Percentiles rank a stretch among this genome's conserved stretches.
These are phyloP conservation scores for Spizaetus ornatus DNA, from an alignment of 2,113 vertebrate genomes.

Conservation along the genomic window DNA sequence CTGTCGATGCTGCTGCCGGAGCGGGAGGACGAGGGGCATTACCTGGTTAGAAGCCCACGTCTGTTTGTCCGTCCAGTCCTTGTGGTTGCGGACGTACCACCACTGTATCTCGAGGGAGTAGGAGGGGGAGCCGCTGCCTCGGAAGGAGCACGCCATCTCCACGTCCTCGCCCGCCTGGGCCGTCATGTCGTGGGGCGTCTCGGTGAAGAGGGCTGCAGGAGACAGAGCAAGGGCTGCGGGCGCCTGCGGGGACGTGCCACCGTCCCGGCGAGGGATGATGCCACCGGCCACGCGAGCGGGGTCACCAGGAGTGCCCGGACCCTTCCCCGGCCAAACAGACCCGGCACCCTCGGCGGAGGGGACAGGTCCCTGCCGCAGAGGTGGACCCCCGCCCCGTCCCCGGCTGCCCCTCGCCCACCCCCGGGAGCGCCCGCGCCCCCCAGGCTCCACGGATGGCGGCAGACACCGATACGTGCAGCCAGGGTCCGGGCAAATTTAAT, in stretches of 20 bases:
- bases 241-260: rapidly evolving
- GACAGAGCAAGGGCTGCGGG: neutral
- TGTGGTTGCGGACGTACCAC: conserved; percentile 90
- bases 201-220: conserved; percentile 88
- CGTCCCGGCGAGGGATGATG: rapidly evolving
- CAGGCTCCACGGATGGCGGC: too few species aligned
- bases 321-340: neutral
- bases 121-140: conserved; percentile 86
- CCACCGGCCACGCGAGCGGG: rapidly evolving
- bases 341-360: rapidly evolving
- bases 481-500: too few species aligned
- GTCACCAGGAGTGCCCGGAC: neutral
- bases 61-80: conserved; percentile 82
- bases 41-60: conserved; percentile 82
- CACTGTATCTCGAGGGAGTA: conserved; percentile 97
- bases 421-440: too few species aligned
- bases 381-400: neutral
- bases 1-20: rapidly evolving
- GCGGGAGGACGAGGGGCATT: neutral
- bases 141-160: conserved; percentile 98
- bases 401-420: neutral
- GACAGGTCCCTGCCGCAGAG: neutral
- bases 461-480: too few species aligned
- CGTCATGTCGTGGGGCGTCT: conserved; percentile 88
- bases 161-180: conserved; percentile 87